Evolutionary conservation across 2,797 vertebrate species (phyloP), one percentile per base, ranked within the genome.

Genomic region (Lutra lutra): DNA sequence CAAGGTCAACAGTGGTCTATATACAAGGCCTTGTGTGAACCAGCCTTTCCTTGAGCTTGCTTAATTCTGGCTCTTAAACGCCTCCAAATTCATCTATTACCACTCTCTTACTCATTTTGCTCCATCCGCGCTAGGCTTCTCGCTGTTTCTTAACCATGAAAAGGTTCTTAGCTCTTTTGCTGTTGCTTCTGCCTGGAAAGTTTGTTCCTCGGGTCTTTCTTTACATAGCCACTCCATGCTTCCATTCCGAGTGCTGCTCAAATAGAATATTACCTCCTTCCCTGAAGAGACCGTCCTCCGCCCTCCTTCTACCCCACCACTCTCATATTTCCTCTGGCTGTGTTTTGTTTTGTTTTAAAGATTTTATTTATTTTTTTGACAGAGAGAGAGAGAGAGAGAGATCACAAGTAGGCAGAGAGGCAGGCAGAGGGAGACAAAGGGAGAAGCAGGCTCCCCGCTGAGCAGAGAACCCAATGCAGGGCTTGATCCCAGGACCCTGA

Each of bases 271-370:
- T 29, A 29, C 12, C 68, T 35, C 46, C 23, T 0, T 12, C 7
- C 14, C 3, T 8, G 62, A 38, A 48, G 32, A 54, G 23, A 12
- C 3, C n/a, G 0, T 62, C 13, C 23, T n/a, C 0, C 0, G 1
- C 25, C 23, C 17, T 38, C 40, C 32, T 58, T 21, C 32, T 18
- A 2, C 23, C 21, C 23, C 23, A 20, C n/a, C 46, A 17, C 54
- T 58, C 4, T 82, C 32, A n/a, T 2, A 10, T 66, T 46, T 66
- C 91, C 35, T 64, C 46, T 20, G 13, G 35, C 20, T 56, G 13
- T 21, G 46, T 21, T 66, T 4, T 48, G 46, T 48, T 48, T 51
- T 51, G 17, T 18, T 51, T 51, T 51, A 18, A 51, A 51, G 51
- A 51, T 51, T 51, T 51, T 51, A 51, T 51, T 51, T 17, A 51